Percentiles rank a stretch among this genome's conserved stretches.
Conservation (phyloP, 2,113 vertebrate species). For the Hydropotes inermis region DNA sequence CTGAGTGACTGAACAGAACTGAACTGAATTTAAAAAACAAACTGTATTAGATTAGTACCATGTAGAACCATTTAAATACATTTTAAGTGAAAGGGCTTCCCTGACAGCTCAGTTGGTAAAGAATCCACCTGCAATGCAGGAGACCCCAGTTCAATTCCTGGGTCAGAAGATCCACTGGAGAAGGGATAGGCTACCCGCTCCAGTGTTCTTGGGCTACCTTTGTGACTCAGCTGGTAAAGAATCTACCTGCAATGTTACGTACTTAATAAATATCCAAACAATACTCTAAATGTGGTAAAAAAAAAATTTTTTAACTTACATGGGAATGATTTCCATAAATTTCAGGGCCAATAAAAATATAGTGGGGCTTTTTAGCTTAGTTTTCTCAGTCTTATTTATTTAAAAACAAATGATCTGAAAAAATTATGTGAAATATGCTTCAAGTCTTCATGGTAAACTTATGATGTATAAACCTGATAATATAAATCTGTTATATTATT, state of each 20-base stretch:
- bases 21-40: not conserved
- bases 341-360: not conserved
- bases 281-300: not conserved
- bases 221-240: not conserved
- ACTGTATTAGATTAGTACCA: not conserved
- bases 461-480: not conserved
- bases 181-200: not conserved
- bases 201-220: not conserved
- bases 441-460: not conserved
- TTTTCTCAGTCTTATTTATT: not conserved
- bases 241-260: not conserved
- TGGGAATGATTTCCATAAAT: not conserved
- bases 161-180: fast-evolving
- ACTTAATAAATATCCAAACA: not conserved
- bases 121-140: not conserved
- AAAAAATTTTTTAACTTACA: not conserved
- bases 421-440: not conserved
- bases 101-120: not conserved
- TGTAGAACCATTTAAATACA: not conserved
- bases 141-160: not conserved
- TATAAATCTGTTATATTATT: not conserved
- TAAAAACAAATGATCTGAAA: not conserved
- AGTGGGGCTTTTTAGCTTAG: not conserved
- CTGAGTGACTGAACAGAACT: not conserved
- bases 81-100: not conserved